Evolutionary conservation across 2,888 invertebrate genomes (phyloP).

Genomic region (Pomacea canaliculata): DNA sequence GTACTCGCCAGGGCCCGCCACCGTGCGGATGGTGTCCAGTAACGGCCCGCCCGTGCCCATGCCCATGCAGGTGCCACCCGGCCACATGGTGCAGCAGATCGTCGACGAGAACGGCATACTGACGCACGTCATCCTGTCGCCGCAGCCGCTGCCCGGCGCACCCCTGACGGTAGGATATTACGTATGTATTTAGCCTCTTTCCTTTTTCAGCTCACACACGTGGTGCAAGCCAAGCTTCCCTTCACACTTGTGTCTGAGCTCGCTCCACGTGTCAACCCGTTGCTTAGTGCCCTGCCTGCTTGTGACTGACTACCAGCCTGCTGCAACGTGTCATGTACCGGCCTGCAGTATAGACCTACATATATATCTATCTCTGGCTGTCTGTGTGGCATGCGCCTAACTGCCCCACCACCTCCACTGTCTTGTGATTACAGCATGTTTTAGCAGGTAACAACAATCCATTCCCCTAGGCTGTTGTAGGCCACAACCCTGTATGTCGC

Average conservation of each 20-base stretch:
- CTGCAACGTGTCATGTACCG: too few relatives aligned
- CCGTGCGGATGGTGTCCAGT: constrained; percentile 87
- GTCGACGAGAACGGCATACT: constrained; percentile 90
- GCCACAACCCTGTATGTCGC: too few relatives aligned
- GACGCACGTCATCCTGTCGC: constrained; percentile 89
- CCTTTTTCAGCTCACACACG: not conserved
- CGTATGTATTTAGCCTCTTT: constrained; percentile 17
- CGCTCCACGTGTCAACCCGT: not conserved
- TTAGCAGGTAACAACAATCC: too few relatives aligned
- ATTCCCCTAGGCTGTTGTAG: too few relatives aligned
- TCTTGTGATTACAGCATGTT: too few relatives aligned
- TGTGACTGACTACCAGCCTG: too few relatives aligned
- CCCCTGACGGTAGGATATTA: constrained; percentile 58
- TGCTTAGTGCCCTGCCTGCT: too few relatives aligned
- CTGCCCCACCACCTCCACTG: too few relatives aligned
- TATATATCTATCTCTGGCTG: not conserved
- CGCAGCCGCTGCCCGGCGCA: constrained; percentile 69
- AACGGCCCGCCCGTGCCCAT: constrained; percentile 84
- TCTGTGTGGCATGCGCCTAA: not conserved
- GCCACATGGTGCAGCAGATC: constrained; percentile 91
- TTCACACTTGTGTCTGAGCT: not conserved
- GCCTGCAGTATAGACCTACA: too few relatives aligned
- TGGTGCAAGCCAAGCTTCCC: not conserved
- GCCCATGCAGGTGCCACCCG: constrained; percentile 92
- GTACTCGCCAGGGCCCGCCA: constrained; percentile 80